Evolutionary conservation across 2,888 invertebrate genomes (phyloP), one percentile per base, ranked within the genome.

Genomic region (Linnaemya vulpina): DNA sequence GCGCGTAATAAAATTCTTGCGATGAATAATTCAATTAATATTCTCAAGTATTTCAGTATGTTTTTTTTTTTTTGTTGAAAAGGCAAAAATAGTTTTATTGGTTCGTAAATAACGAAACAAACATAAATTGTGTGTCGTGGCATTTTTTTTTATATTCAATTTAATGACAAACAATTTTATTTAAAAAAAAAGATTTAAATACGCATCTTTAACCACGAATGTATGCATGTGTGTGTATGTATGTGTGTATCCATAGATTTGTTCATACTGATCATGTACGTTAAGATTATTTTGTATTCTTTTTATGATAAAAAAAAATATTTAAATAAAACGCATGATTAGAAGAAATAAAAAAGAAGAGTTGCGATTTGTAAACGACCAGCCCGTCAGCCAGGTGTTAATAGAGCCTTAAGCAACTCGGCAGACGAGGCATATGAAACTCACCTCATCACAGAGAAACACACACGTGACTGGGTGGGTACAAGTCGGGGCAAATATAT

Each of bases 51-150:
- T 63, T 65, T 30, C 9, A 65, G 30, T 65, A 15, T 20, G n/a
- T 35, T 35, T 55, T 20, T 43, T 40, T 40, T 30, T 35, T 35
- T 55, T 20, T 43, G 55, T 40, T 30, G 38, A 51, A 17, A 17
- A 38, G 49, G 58, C 35, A n/a, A 65, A 78, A 53, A 51, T 43
- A n/a, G 53, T 70, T 79, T 71, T 71, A 79, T 71, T n/a, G 51
- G 20, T n/a, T 22, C 78, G 63, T 79, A 79, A 79, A 79, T 73
- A 65, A 79, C 55, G 30, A 51, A 62, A 78, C 11, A 62, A 60
- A 53, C 62, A 70, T 63, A 53, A 71, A 79, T 49, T 77, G 49
- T 55, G 55, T 35, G 35, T 43, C 43, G 53, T 10, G 35, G 71
- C 35, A 22, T 73, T 73, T 79, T 63, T 46, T 65, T 73, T 79